Conservation (phyloP, 2,888 invertebrate genomes). For the Pecten maximus region DNA sequence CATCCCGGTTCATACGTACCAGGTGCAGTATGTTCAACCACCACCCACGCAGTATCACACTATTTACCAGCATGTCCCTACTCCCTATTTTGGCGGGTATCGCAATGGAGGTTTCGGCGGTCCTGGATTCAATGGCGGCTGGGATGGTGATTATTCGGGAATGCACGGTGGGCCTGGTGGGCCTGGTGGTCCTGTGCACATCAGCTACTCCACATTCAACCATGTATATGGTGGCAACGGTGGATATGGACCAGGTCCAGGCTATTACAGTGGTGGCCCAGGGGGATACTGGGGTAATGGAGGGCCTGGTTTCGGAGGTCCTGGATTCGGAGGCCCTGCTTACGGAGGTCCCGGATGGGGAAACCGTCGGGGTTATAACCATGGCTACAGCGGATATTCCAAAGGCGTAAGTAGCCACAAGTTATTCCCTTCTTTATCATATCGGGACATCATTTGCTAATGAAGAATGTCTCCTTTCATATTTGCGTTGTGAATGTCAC, state of each 20-base stretch:
- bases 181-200: slow-evolving; percentile 5
- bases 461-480: too few relatives aligned
- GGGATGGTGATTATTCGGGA: not conserved
- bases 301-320: slow-evolving; percentile 49
- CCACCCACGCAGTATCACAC: not conserved
- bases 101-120: not conserved
- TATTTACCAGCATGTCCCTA: not conserved
- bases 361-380: not conserved
- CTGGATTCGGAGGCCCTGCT: slow-evolving; percentile 39
- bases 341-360: slow-evolving; percentile 40
- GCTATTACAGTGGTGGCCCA: not conserved
- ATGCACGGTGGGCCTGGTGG: not conserved
- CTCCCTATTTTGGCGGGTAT: not conserved
- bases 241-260: slow-evolving; percentile 36
- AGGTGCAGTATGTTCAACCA: not conserved
- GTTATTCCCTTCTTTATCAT: too few relatives aligned
- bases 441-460: too few relatives aligned
- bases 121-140: not conserved
- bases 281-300: slow-evolving; percentile 2
- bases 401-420: not conserved
- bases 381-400: not conserved
- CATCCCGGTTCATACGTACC: not conserved
- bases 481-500: too few relatives aligned
- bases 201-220: slow-evolving; percentile 25
- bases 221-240: not conserved